Percentiles rank a stretch among this genome's conserved stretches.
These are phyloP conservation scores for Rhinopithecus roxellana DNA, from an alignment of 2,113 vertebrate genomes.

Conservation along the genomic window DNA sequence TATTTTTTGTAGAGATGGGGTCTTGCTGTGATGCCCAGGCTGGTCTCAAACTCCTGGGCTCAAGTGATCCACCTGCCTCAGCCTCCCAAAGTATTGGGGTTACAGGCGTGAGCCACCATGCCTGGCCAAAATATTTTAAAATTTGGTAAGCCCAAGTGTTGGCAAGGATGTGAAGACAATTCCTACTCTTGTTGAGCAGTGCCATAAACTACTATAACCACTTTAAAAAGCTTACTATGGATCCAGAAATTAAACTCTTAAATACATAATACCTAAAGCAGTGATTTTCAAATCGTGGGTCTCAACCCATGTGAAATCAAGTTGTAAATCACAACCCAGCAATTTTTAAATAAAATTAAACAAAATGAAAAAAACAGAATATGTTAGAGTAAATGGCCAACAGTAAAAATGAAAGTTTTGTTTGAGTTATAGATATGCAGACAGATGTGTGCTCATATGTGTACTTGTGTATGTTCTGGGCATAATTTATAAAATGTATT, in stretches of 20 bases:
- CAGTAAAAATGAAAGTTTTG: not conserved
- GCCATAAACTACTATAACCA: not conserved
- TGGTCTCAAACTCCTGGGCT: no score
- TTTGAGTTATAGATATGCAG: not conserved
- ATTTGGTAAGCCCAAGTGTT: not conserved
- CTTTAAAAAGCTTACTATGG: not conserved
- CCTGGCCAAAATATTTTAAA: not conserved
- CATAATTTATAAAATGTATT: not conserved
- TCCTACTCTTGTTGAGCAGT: not conserved
- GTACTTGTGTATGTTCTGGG: not conserved
- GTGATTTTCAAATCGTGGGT: not conserved
- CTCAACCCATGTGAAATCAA: not conserved
- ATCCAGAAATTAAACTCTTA: not conserved
- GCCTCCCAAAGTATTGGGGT: no score
- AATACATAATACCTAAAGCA: not conserved
- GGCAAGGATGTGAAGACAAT: not conserved
- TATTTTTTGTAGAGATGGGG: no score
- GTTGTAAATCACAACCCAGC: not conserved
- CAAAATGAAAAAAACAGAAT: not conserved
- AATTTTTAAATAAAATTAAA: not conserved
- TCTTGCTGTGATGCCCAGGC: no score
- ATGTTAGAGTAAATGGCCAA: not conserved
- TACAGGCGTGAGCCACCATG: no score
- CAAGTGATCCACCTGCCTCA: no score
- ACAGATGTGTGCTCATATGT: not conserved